Evolutionary conservation across 1,140 invertebrate genomes (phyloP), one percentile per base, ranked within the genome.

Genomic region (Cardiocondyla obscurior): DNA sequence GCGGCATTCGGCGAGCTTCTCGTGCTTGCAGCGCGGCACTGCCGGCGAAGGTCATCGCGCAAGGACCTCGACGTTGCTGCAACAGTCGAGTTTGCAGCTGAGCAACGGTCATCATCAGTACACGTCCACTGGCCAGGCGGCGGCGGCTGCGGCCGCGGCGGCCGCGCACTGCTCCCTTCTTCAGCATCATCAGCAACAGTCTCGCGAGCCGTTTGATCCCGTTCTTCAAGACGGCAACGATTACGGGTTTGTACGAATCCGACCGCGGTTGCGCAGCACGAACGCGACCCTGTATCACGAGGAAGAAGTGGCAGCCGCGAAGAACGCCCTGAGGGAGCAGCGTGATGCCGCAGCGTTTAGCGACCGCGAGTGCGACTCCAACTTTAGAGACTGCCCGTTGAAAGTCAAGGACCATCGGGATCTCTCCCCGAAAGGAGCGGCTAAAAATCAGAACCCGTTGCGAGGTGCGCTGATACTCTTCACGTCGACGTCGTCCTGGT

Each of bases 1-100:
- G 69, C 88, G 94, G 79, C 94, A 95, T 88, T 95, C 94, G 84
- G 94, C 94, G 44, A 95, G 94, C 74, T 95, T 95, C 89, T 95
- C 94, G 39, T 95, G 94, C 88, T 90, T 95, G 44, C 93, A 94
- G 69, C 92, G 94, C 36, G 91, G 93, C 74, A 91, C 92, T 6
- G 86, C 77, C 19, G 86, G 89, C 74, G 91, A 91, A 44, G 90
- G 91, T 30, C 94, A 94, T 76, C 91, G 94, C 2, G 90, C 94
- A 3, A 91, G 94, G 62, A 95, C 94, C 7, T 94, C 94, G 42
- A 95, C 94, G 8, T 88, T 95, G 49, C 91, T 94, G 19, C 92
- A 94, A 46, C 93, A 94, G 25, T 92, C 93, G 10, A 90, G 89
- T 77, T 57, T 88, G 7, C 91, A 91, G 69, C 77, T 90, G 46